Conservation (phyloP, 2,797 vertebrate species). For the Etheostoma nigrum region DNA sequence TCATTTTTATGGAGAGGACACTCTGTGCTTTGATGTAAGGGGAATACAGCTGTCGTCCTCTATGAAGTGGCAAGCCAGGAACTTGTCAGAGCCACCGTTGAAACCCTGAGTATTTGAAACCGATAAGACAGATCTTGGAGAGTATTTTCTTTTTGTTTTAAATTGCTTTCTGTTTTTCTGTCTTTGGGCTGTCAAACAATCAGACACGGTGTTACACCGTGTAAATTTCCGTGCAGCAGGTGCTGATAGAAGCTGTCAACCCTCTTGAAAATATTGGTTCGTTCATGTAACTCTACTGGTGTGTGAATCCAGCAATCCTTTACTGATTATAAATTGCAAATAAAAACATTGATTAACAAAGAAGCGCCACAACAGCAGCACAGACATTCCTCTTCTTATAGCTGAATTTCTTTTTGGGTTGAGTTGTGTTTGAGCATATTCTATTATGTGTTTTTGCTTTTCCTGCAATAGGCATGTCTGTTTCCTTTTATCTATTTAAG, state of each 20-base stretch:
- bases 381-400: background rate
- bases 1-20: background rate
- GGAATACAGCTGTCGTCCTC: background rate
- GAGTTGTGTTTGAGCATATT: constrained; percentile 35
- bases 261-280: background rate
- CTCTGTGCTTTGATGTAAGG: constrained; percentile 6
- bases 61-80: background rate
- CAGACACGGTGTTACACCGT: background rate
- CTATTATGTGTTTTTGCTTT: constrained; percentile 11
- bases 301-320: constrained; percentile 4
- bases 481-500: constrained; percentile 61
- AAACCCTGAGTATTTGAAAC: background rate
- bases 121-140: background rate
- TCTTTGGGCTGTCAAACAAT: constrained; percentile 3
- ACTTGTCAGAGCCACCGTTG: background rate
- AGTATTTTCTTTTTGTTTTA: background rate
- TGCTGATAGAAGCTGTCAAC: background rate
- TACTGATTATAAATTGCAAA: background rate
- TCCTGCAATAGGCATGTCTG: constrained; percentile 35
- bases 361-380: background rate
- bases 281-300: background rate
- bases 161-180: background rate
- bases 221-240: background rate
- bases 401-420: constrained; percentile 25
- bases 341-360: constrained; percentile 16